Conservation (phyloP, 2,888 invertebrate genomes). For the Acanthacorydalis orientalis region DNA sequence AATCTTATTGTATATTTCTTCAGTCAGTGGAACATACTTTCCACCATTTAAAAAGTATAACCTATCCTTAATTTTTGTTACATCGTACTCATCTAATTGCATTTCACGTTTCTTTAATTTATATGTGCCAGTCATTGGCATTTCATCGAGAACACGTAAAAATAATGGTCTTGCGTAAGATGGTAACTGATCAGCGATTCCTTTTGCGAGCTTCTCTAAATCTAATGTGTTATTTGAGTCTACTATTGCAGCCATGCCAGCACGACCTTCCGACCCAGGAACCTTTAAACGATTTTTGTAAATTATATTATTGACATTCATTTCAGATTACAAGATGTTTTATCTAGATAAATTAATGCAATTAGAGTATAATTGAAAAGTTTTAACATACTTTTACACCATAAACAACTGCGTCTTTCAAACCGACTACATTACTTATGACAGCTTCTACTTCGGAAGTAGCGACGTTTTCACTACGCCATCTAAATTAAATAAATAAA, state of each 20-base stretch:
- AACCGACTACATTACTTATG: slow-evolving; percentile 55
- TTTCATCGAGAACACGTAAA: slow-evolving; percentile 55
- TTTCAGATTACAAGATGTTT: neutral
- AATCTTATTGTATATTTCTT: slow-evolving; percentile 19
- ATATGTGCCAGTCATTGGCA: slow-evolving; percentile 79
- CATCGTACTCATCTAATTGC: slow-evolving; percentile 70
- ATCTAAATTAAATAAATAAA: slow-evolving; percentile 21
- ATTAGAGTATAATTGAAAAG: slow-evolving; percentile 2
- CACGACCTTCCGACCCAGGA: slow-evolving; percentile 66
- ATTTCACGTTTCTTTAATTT: slow-evolving; percentile 83
- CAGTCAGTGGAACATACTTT: slow-evolving; percentile 17
- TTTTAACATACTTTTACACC: slow-evolving; percentile 62
- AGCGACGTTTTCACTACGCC: slow-evolving; percentile 95
- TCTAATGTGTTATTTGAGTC: slow-evolving; percentile 45
- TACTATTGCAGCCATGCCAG: slow-evolving; percentile 86
- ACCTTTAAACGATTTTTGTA: slow-evolving; percentile 31
- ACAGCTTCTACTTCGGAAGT: slow-evolving; percentile 90
- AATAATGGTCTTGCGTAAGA: slow-evolving; percentile 81
- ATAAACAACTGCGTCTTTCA: slow-evolving; percentile 65
- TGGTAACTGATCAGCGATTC: slow-evolving; percentile 56
- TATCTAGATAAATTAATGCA: neutral
- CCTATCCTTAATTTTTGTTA: slow-evolving; percentile 46
- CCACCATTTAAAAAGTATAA: slow-evolving; percentile 43
- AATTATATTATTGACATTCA: neutral
- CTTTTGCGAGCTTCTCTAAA: slow-evolving; percentile 40